Evolutionary conservation across 2,888 invertebrate species (phyloP), one percentile per base, ranked within the genome.

Genomic region (Drosophila eohydei): DNA sequence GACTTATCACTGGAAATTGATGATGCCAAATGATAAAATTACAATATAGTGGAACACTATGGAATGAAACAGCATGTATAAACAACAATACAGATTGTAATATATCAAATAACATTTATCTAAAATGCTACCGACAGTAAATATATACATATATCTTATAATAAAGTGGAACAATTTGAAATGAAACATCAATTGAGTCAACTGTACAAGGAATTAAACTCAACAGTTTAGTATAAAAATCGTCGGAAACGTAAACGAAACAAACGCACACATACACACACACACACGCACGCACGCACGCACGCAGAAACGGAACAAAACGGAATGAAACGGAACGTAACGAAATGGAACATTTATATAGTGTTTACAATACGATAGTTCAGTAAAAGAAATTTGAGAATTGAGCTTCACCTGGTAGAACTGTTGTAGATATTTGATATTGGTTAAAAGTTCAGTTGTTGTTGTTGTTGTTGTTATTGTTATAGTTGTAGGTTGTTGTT

Each of bases 401-500:
- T 87, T 85, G 91, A 88, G 83, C 86, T 86, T 90, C 90, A 90
- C 90, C 91, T 90, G 90, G 90, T 90, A 90, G 87, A 90, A 90
- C 90, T 90, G 90, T 88, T 79, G 89, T 88, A 72, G 81, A 77
- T 74, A 48, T 76, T 81, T 72, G 71, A 68, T 40, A 48, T 64
- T 77, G 61, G 48, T 46, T 56, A 56, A 65, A 58, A 51, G 59
- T 65, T 69, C 70, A 55, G 72, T 87, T 69, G 73, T 76, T 63
- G 63, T 80, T 65, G 52, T 78, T 64, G 71, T 86, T 68, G 69
- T 75, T 63, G 58, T 80, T 65, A 43, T 78, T 60, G 28, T 65
- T 34, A 8, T 51, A 12, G 34, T 48, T 32, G n/a, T 48, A 48
- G 32, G 21, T 44, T 44, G 38, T 68, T 50, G 43, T 57, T 65